Percentiles rank a stretch among this genome's conserved stretches.
These are phyloP conservation scores for Eumerus sabulonum DNA, from an alignment of 2,888 invertebrate genomes.

Conservation along the genomic window DNA sequence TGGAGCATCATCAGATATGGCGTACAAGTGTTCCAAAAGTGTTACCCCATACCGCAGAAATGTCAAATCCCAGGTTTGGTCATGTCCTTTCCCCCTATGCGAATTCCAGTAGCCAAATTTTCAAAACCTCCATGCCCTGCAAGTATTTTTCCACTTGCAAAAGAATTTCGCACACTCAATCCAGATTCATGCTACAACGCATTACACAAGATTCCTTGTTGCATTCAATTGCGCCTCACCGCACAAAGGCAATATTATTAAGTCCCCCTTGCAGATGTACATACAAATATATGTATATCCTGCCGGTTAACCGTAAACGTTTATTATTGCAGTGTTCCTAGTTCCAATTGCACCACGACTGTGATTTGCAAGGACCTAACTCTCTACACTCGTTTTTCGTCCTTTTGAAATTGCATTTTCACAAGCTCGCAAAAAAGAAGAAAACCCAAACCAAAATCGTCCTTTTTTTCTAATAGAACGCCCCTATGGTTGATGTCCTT, in stretches of 20 bases:
- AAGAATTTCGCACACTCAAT: constrained; percentile 6
- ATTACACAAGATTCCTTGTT: constrained; percentile 35
- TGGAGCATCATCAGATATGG: too few relatives aligned
- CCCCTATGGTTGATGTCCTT: constrained; percentile 38
- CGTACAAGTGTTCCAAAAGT: too few relatives aligned
- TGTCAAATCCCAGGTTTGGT: too few relatives aligned
- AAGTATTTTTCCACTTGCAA: too few relatives aligned
- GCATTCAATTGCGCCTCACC: constrained; percentile 46
- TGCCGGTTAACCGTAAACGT: constrained; percentile 50
- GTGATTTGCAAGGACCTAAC: constrained; percentile 38
- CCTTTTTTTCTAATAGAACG: constrained; percentile 10
- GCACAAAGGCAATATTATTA: constrained; percentile 25
- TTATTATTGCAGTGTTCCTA: constrained; percentile 56
- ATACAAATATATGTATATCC: too few relatives aligned
- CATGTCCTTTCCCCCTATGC: too few relatives aligned
- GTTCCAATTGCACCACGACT: constrained; percentile 61
- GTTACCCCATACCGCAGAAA: too few relatives aligned
- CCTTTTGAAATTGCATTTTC: constrained; percentile 28
- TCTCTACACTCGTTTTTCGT: not conserved
- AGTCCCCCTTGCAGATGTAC: not conserved
- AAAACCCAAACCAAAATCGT: too few relatives aligned
- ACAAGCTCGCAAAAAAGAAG: too few relatives aligned
- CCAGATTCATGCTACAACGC: constrained; percentile 5
- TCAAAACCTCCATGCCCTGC: too few relatives aligned
- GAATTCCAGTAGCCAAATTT: too few relatives aligned